These are phyloP conservation scores for Falco berigora DNA, from an alignment of 2,797 vertebrate genomes.

Conservation along the genomic window DNA sequence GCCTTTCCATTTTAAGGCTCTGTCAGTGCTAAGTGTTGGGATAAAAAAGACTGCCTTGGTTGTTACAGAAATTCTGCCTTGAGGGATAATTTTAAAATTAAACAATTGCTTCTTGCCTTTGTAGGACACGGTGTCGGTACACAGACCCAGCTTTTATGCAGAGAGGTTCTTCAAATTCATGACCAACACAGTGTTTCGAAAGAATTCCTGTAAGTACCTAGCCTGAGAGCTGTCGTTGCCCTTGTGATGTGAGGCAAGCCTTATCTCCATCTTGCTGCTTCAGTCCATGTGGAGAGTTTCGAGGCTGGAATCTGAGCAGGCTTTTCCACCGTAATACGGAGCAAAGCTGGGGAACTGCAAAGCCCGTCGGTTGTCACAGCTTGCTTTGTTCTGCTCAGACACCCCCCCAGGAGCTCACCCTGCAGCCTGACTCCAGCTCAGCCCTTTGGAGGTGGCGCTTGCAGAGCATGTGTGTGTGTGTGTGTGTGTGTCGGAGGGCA, in stretches of 20 bases:
- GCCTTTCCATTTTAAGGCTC: slow-evolving; percentile 35
- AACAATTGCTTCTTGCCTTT: not conserved
- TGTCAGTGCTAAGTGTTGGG: not conserved
- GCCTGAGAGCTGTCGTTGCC: not conserved
- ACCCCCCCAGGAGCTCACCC: not conserved
- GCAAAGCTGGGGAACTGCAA: not conserved
- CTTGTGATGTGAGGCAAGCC: not conserved
- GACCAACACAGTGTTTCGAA: slow-evolving; percentile 92
- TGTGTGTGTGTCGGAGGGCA: not conserved
- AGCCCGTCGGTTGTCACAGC: not conserved
- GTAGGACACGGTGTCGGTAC: slow-evolving; percentile 96
- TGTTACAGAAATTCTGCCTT: not conserved
- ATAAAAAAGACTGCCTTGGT: not conserved
- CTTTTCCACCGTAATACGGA: not conserved
- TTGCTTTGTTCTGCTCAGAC: not conserved
- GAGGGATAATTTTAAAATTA: not conserved
- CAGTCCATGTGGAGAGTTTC: not conserved
- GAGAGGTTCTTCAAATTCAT: slow-evolving; percentile 98
- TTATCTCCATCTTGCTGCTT: not conserved
- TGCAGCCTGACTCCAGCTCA: not conserved
- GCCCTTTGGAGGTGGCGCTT: not conserved
- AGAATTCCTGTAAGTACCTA: slow-evolving; percentile 88
- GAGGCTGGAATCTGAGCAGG: not conserved
- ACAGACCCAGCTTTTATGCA: slow-evolving; percentile 95
- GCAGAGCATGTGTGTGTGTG: not conserved